Evolutionary conservation across 2,113 vertebrate species (phyloP).

Genomic region (Poecilia latipinna): DNA sequence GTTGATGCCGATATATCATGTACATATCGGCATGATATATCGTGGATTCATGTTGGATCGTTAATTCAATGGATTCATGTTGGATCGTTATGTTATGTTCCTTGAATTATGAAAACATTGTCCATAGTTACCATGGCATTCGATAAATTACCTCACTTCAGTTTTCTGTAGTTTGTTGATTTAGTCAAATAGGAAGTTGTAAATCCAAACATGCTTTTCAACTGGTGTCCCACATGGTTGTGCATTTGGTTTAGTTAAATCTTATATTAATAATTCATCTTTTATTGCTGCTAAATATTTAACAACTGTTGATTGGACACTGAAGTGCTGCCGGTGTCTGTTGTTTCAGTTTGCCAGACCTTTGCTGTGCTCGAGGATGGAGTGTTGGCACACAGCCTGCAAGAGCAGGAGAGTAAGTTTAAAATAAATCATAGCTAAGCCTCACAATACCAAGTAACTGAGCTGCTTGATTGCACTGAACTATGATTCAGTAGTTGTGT

Average conservation of each 20-base stretch:
- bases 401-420: conserved; percentile 83
- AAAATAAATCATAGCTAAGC: not conserved
- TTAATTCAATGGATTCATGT: too few species aligned
- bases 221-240: too few species aligned
- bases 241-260: too few species aligned
- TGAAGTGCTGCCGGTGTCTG: conserved; percentile 35
- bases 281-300: conserved; percentile 8
- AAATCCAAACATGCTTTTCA: too few species aligned
- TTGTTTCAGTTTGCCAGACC: conserved; percentile 75
- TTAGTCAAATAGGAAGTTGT: too few species aligned
- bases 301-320: not conserved
- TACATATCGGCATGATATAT: too few species aligned
- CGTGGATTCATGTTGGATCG: too few species aligned
- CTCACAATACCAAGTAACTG: not conserved
- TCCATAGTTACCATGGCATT: not conserved
- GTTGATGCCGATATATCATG: too few species aligned
- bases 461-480: not conserved
- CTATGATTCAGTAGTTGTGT: not conserved
- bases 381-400: conserved; percentile 76
- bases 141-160: not conserved
- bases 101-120: too few species aligned
- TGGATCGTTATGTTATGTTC: too few species aligned
- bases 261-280: not conserved
- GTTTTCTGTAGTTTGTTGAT: too few species aligned
- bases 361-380: conserved; percentile 82